Conservation (phyloP, 2,888 invertebrate genomes). For the Hydraecia micacea region DNA sequence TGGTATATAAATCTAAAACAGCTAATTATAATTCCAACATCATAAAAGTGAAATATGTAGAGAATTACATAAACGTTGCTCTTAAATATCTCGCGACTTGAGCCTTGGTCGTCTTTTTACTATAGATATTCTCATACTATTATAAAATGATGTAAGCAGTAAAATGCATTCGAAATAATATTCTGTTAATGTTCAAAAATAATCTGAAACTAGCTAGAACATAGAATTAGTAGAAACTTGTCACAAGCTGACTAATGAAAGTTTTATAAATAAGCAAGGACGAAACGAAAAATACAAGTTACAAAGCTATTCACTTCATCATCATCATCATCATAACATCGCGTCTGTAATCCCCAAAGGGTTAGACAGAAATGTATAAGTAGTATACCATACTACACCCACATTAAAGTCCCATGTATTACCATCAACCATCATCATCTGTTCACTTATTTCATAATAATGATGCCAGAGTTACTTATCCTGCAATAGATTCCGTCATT, state of each 20-base stretch:
- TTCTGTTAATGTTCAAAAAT: not conserved
- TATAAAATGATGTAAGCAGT: no score
- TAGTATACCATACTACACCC: not conserved
- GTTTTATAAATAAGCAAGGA: not conserved
- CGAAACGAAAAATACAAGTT: not conserved
- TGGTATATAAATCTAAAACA: conserved; percentile 20
- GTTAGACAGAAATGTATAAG: not conserved
- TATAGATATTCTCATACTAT: no score
- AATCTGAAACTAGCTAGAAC: not conserved
- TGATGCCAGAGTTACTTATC: not conserved
- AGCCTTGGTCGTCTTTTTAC: not conserved
- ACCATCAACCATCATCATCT: not conserved
- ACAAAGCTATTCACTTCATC: not conserved
- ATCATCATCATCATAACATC: not conserved
- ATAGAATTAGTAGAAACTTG: not conserved
- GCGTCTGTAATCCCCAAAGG: not conserved
- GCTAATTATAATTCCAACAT: conserved; percentile 46
- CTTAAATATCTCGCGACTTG: not conserved
- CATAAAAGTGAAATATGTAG: conserved; percentile 5
- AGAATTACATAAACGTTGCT: conserved; percentile 6
- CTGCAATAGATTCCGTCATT: conserved; percentile 5
- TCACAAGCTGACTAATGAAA: not conserved
- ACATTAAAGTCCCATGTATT: not conserved
- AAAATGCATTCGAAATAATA: not conserved
- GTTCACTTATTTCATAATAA: not conserved